phyloP scores from a whole-genome alignment of 2,888 invertebrate species.

The Zaprionus lineosus region DNA sequence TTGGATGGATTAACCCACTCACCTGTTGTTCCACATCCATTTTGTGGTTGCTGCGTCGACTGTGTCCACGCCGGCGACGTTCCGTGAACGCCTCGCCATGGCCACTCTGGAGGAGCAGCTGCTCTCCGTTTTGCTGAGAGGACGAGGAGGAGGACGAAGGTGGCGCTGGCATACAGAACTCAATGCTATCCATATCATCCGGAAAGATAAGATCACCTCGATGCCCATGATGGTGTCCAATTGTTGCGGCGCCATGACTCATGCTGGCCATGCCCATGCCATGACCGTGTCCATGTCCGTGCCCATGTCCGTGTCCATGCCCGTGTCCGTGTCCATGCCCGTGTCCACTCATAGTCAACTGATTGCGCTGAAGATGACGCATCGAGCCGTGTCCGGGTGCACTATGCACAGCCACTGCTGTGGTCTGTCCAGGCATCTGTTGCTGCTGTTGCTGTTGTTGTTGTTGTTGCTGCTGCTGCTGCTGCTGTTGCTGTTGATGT shows the following conservation, averaged over 20 bases:
- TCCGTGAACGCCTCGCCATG: conserved; percentile 80
- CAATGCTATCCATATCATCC: conserved; percentile 82
- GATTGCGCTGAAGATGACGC: conserved; percentile 48
- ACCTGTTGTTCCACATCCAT: conserved; percentile 82
- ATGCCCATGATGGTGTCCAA: conserved; percentile 72
- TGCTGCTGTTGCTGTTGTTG: conserved; percentile 69
- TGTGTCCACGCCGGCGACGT: conserved; percentile 79
- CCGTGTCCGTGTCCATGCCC: conserved; percentile 34
- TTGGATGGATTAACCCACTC: too few species aligned
- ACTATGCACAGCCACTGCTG: conserved; percentile 55
- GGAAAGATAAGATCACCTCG: conserved; percentile 80
- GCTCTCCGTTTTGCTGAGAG: conserved; percentile 75
- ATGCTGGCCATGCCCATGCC: conserved; percentile 27
- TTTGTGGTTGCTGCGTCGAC: conserved; percentile 81
- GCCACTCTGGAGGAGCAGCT: conserved; percentile 64
- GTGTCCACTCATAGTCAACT: conserved; percentile 56
- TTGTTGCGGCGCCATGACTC: conserved; percentile 62
- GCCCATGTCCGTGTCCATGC: conserved; percentile 34
- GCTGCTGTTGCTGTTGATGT: conserved; percentile 81
- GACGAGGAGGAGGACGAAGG: conserved; percentile 67
- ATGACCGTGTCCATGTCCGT: conserved; percentile 26
- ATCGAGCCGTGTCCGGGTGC: conserved; percentile 49
- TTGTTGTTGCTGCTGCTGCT: conserved; percentile 65
- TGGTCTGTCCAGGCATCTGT: conserved; percentile 57
- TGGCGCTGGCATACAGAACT: conserved; percentile 81